Conservation (phyloP, 1,140 invertebrate species). For the Bombus sibiricus region DNA sequence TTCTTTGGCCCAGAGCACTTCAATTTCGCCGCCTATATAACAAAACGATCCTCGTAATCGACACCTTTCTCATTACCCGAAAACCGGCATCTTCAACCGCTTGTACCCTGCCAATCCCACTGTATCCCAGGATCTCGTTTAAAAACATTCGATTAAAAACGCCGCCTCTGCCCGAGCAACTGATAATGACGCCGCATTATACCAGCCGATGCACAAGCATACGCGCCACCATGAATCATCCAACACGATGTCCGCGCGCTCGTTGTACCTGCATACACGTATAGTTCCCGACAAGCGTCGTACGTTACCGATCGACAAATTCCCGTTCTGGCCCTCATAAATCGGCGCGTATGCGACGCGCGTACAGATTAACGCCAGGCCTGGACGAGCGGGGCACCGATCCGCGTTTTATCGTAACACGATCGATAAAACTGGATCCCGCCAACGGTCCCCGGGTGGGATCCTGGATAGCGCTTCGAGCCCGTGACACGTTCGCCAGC, state of each 20-base stretch:
- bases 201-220: constrained; percentile 1
- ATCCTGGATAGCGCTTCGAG: constrained; percentile 31
- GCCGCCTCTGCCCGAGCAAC: background rate
- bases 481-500: constrained; percentile 41
- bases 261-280: constrained; percentile 13
- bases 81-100: background rate
- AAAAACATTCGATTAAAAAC: constrained; percentile 40
- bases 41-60: background rate
- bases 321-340: constrained; percentile 42
- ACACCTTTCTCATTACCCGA: background rate
- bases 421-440: constrained; percentile 61
- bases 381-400: background rate
- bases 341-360: constrained; percentile 11
- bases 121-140: background rate
- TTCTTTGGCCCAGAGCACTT: background rate
- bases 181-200: constrained; percentile 41
- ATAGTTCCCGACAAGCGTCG: constrained; percentile 12
- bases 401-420: constrained; percentile 46
- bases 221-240: constrained; percentile 41
- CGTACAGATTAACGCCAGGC: constrained; percentile 30
- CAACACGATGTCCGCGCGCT: background rate
- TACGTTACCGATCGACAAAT: constrained; percentile 56
- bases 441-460: constrained; percentile 5
- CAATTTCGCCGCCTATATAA: background rate
- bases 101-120: too few species aligned